These are phyloP conservation scores for Centruroides sculpturatus DNA, from an alignment of 1,140 invertebrate species.

Conservation along the genomic window DNA sequence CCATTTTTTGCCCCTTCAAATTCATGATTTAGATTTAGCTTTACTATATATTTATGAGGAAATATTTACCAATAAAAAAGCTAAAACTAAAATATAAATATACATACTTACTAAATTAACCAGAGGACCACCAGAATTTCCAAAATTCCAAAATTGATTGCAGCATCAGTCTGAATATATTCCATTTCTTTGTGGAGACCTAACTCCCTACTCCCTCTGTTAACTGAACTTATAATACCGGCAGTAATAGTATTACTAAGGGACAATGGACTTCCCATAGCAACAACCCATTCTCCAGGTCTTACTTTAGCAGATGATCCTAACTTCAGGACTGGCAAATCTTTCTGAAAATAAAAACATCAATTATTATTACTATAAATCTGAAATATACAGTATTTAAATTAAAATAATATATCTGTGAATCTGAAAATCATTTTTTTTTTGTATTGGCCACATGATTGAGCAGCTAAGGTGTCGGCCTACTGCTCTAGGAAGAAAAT, in stretches of 20 bases:
- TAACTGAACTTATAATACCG: constrained; percentile 66
- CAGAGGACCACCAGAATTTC: constrained; percentile 85
- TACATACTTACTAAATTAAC: constrained; percentile 50
- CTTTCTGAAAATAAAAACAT: constrained; percentile 34
- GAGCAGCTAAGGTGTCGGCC: no score
- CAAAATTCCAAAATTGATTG: constrained; percentile 91
- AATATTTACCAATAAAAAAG: no score
- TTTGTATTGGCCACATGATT: no score
- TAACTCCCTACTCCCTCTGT: constrained; percentile 60
- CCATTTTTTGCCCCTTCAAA: no score
- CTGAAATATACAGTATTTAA: constrained; percentile 3
- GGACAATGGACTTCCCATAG: constrained; percentile 70
- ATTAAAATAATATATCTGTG: neutral
- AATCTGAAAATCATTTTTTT: no score
- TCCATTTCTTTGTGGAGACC: constrained; percentile 66
- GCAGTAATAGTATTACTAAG: constrained; percentile 75
- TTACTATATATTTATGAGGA: no score
- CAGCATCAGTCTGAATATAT: constrained; percentile 90
- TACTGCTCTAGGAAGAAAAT: no score
- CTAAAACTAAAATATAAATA: neutral
- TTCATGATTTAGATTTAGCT: no score
- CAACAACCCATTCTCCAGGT: constrained; percentile 82
- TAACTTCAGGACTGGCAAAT: constrained; percentile 57
- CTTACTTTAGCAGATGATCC: constrained; percentile 53
- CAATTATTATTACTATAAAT: neutral